A percentile compares a stretch with the other conserved stretches of the same genome.
Evolutionary conservation across 1,140 invertebrate genomes (phyloP).

Genomic region (Cotesia glomerata): DNA sequence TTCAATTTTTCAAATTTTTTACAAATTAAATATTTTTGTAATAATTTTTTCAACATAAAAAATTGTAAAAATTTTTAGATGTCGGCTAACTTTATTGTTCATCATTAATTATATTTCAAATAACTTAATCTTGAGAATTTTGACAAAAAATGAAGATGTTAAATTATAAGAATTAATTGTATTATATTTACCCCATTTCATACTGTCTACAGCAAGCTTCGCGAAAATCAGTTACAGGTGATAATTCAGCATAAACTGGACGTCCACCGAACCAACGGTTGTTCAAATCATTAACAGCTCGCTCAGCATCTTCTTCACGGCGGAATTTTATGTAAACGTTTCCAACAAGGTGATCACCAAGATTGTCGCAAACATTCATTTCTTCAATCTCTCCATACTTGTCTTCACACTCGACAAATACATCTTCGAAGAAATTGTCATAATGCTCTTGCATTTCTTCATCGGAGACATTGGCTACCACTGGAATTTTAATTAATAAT

Average conservation of each 20-base stretch:
- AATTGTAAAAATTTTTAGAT: too few relatives aligned
- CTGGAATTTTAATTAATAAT: conserved; percentile 55
- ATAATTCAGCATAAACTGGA: conserved; percentile 97
- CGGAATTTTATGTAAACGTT: conserved; percentile 99
- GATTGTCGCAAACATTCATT: conserved; percentile 99
- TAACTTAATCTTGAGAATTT: too few relatives aligned
- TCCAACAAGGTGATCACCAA: conserved; percentile 97
- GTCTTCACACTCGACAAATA: conserved; percentile 97
- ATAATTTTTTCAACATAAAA: too few relatives aligned
- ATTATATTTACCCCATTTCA: conserved; percentile 84
- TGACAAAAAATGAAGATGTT: too few relatives aligned
- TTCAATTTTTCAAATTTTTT: too few relatives aligned
- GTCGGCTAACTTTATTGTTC: too few relatives aligned
- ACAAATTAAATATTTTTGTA: too few relatives aligned
- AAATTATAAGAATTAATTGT: too few relatives aligned
- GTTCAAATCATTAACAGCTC: conserved; percentile 94
- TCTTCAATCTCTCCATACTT: conserved; percentile 99
- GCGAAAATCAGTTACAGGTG: conserved; percentile 97
- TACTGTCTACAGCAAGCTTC: conserved; percentile 99
- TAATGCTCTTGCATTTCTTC: conserved; percentile 99
- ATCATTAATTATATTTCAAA: too few relatives aligned
- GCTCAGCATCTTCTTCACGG: conserved; percentile 98
- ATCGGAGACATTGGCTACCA: conserved; percentile 91
- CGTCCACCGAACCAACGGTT: conserved; percentile 98
- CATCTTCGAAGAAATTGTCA: conserved; percentile 99